Evolutionary conservation across 1,140 invertebrate genomes (phyloP).

Genomic region (Drosophila navojoa): DNA sequence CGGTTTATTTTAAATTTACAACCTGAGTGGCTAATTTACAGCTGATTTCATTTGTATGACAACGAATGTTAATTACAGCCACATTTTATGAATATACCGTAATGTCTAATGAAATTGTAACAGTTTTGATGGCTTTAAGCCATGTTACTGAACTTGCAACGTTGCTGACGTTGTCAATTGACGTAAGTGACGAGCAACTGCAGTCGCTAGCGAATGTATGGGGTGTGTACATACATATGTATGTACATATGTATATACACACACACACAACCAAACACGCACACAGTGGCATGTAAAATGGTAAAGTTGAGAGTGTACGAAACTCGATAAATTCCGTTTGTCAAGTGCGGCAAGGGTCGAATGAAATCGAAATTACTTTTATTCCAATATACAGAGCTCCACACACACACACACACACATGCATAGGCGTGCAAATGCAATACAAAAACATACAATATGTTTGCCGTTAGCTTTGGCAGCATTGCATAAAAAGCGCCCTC

Average conservation of each 20-base stretch:
- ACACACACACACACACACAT: conserved; percentile 22
- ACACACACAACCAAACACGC: not conserved
- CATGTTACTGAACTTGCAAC: conserved; percentile 13
- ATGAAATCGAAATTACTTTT: conserved; percentile 59
- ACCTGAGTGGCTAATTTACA: not conserved
- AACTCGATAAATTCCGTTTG: conserved; percentile 24
- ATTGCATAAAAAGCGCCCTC: conserved; percentile 60
- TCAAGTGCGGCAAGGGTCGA: conserved; percentile 26
- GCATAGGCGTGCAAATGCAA: conserved; percentile 25
- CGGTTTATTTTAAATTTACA: not conserved
- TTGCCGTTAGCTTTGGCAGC: conserved; percentile 18
- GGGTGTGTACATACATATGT: not conserved
- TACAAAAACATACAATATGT: conserved; percentile 25
- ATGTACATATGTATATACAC: not conserved
- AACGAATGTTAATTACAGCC: not conserved
- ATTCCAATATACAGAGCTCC: conserved; percentile 30
- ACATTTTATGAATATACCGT: not conserved
- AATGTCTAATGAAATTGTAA: not conserved
- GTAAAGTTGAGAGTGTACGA: conserved; percentile 64
- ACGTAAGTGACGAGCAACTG: conserved; percentile 18
- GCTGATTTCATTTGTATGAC: not conserved
- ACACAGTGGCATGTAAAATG: conserved; percentile 41
- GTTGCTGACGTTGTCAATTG: conserved; percentile 19
- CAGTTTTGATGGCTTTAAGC: not conserved
- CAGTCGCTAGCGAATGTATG: not conserved